Evolutionary conservation across 2,888 invertebrate species (phyloP), one percentile per base, ranked within the genome.

Genomic region (Eudemis profundana): DNA sequence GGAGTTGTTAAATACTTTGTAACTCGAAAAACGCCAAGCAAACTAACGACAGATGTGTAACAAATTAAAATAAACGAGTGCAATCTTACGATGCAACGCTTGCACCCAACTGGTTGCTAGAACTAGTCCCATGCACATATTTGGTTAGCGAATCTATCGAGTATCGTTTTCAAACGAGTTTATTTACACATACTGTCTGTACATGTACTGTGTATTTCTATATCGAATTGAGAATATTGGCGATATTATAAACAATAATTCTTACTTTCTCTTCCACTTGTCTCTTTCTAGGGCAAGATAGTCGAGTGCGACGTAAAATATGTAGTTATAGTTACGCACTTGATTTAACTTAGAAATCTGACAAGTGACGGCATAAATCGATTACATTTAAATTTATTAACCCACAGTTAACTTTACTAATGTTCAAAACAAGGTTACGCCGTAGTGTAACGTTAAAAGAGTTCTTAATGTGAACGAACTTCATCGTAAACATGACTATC

Each of bases 1-100:
- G 14, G 29, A 19, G 19, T 23, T 53, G 42, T 29, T 29, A 56
- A 42, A 56, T 46, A 46, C 53, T 5, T 54, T 40, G 53, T 46
- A 61, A 47, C 15, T 59, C 46, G 27, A 44, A 49, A 51, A 33
- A 62, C 14, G 17, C 10, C 29, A n/a, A 29, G 27, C n/a, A 12
- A 56, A 33, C 15, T 49, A 17, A 38, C 44, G 44, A 57, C 50
- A 57, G 63, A 64, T 64, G 42, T 64, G 64, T 40, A 38, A 44
- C 63, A 64, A 44, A 57, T 59, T 62, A 12, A 64, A 59, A 44
- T 51, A 57, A 63, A 63, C 51, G 49, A 51, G 51, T 27, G 36
- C 44, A 50, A 60, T 53, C 46, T 46, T 23, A 38, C 59, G 19
- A 59, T 51, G 54, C 53, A 53, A 59, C 19, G 38, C 47, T 46